Base-by-base conservation (phyloP, 2,797 vertebrate species). In the Anniella stebbinsi region DNA sequence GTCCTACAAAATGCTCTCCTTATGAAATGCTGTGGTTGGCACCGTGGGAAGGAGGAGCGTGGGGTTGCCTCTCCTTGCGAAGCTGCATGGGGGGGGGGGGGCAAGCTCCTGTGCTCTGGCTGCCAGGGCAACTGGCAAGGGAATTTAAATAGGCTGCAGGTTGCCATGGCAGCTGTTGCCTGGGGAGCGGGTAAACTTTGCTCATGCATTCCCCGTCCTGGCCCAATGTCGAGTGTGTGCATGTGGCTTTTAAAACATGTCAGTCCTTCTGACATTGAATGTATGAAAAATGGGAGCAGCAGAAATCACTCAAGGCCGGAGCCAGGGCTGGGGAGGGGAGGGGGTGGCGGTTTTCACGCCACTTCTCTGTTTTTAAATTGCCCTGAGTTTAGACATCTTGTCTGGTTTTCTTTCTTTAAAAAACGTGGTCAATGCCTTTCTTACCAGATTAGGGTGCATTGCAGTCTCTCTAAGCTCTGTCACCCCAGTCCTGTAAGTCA, bases 81-180 rank as follows among this genome's bases (percentile, higher is more conserved):
- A 28, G 66, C 45, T 33, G 1, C 17, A 11, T 36, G 21, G 33
- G 86, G 76, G 80, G 21, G 33, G 86, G 76, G 80, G 60, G 73
- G 1, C 33, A 2, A 9, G 8, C 48, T 28, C 21, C n/a, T 30
- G 33, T 17, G 15, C 12, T 76, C 81, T 54, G 0, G 97, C 98
- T 93, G 96, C 97, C 97, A 95, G 97, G 97, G 97, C 93, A 96
- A 98, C 97, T 82, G 91, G 94, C 94, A 5, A 88, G 92, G 95
- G 95, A 95, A 97, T 97, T 97, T 96, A 96, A 94, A 97, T 91
- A 95, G 98, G 97, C 97, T 96, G 95, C 87, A 80, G 94, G 97
- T 97, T 97, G 93, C 96, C 95, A 97, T 97, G 96, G 96, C n/a
- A 70, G 93, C 94, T 76, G 98, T 98, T 97, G 95, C 98, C 96